A percentile compares a stretch with the other conserved stretches of the same genome.
Conservation (phyloP, 1,140 invertebrate genomes). For the Bombus fervidus region DNA sequence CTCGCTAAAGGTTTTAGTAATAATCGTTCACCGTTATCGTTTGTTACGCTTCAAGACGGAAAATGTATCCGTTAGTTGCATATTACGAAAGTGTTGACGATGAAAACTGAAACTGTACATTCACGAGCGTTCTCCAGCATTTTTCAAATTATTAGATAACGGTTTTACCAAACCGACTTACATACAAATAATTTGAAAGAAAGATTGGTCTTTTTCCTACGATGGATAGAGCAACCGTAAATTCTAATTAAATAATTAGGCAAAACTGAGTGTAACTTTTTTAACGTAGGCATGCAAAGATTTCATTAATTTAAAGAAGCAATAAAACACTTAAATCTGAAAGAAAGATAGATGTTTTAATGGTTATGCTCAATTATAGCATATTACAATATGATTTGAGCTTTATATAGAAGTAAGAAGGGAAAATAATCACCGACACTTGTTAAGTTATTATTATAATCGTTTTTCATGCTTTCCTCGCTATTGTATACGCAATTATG, state of each 20-base stretch:
- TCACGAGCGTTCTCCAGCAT: background rate
- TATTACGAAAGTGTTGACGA: slow-evolving; percentile 23
- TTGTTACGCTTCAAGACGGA: slow-evolving; percentile 60
- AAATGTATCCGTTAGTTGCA: slow-evolving; percentile 43
- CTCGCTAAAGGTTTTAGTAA: slow-evolving; percentile 14
- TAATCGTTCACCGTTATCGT: slow-evolving; percentile 42
- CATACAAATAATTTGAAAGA: background rate
- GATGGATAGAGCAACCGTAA: background rate
- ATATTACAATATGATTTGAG: background rate
- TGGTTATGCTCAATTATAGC: background rate
- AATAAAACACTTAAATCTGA: background rate
- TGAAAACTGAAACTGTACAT: slow-evolving; percentile 35
- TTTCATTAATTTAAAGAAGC: background rate
- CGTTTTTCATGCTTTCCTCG: background rate
- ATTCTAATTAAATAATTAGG: background rate
- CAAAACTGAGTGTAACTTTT: background rate
- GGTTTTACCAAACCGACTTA: background rate
- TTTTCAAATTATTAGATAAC: no score
- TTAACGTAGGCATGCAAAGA: background rate
- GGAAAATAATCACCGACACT: background rate
- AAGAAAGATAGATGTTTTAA: background rate
- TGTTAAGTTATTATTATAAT: background rate
- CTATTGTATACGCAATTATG: background rate
- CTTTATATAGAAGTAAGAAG: background rate
- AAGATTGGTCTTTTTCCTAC: background rate